A percentile compares a stretch with the other conserved stretches of the same genome.
Conservation (phyloP, 2,888 invertebrate species). For the Dusona sp. region DNA sequence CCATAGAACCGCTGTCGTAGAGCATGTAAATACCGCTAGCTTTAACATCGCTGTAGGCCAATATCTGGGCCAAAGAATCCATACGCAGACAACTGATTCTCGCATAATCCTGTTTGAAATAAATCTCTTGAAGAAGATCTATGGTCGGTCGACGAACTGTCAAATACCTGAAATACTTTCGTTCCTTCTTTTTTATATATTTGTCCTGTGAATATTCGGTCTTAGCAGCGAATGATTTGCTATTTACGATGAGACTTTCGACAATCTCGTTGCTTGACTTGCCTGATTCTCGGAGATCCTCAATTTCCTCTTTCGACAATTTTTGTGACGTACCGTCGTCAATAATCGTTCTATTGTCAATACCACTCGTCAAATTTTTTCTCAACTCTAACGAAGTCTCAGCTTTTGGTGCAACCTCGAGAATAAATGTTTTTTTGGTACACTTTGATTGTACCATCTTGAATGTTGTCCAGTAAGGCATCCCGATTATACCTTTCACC, state of each 20-base stretch:
- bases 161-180: slow-evolving; percentile 95
- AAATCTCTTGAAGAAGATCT: slow-evolving; percentile 93
- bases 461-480: slow-evolving; percentile 91
- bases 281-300: slow-evolving; percentile 91
- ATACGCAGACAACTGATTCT: slow-evolving; percentile 92
- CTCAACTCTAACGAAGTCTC: slow-evolving; percentile 88
- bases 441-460: slow-evolving; percentile 89
- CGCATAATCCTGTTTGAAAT: slow-evolving; percentile 91
- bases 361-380: slow-evolving; percentile 88
- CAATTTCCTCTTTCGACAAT: slow-evolving; percentile 93
- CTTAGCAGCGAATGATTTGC: slow-evolving; percentile 95
- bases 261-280: slow-evolving; percentile 93
- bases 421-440: slow-evolving; percentile 71
- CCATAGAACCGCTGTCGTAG: slow-evolving; percentile 95
- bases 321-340: slow-evolving; percentile 94
- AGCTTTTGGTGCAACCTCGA: slow-evolving; percentile 85
- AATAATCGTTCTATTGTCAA: slow-evolving; percentile 93
- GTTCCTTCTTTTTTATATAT: slow-evolving; percentile 97
- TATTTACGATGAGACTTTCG: slow-evolving; percentile 94
- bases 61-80: slow-evolving; percentile 95
- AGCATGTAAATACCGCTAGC: slow-evolving; percentile 91
- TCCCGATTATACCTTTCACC: slow-evolving; percentile 88
- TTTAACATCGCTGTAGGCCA: slow-evolving; percentile 93
- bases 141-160: slow-evolving; percentile 93
- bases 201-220: slow-evolving; percentile 97